Evolutionary conservation across 2,797 vertebrate genomes (phyloP).

Genomic region (Rhabdomys pumilio): DNA sequence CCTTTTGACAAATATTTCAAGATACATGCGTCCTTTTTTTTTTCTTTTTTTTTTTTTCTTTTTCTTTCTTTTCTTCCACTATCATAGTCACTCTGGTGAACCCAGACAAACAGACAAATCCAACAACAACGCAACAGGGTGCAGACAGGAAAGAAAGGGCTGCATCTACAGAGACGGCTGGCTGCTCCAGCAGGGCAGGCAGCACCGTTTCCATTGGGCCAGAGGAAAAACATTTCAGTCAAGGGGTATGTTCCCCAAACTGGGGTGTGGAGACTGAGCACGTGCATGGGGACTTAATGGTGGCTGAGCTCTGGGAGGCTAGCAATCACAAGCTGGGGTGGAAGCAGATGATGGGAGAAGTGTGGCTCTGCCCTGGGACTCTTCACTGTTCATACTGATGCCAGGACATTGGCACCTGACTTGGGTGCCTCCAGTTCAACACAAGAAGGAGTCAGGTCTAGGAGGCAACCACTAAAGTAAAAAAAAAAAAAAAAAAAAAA

Average conservation of each 20-base stretch:
- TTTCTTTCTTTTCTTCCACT: slow-evolving; percentile 66
- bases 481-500: neutral
- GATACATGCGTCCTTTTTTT: slow-evolving; percentile 80
- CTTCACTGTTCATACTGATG: neutral
- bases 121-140: slow-evolving; percentile 85
- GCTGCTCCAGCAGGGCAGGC: slow-evolving; percentile 84
- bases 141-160: slow-evolving; percentile 80
- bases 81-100: slow-evolving; percentile 87
- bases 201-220: neutral
- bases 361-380: neutral
- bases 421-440: neutral
- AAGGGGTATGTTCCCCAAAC: neutral
- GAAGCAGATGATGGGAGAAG: neutral
- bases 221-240: slow-evolving; percentile 27
- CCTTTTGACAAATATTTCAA: slow-evolving; percentile 77
- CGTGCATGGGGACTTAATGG: slow-evolving; percentile 5
- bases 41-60: slow-evolving; percentile 70
- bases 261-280: neutral
- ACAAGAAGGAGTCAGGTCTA: neutral
- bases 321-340: slow-evolving; percentile 35
- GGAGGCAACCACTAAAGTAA: neutral
- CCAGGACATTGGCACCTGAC: neutral
- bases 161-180: slow-evolving; percentile 86
- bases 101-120: slow-evolving; percentile 89
- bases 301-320: slow-evolving; percentile 34